A percentile compares a stretch with the other conserved stretches of the same genome.
Conservation (phyloP, 2,113 vertebrate genomes). For the Phaethon lepturus region DNA sequence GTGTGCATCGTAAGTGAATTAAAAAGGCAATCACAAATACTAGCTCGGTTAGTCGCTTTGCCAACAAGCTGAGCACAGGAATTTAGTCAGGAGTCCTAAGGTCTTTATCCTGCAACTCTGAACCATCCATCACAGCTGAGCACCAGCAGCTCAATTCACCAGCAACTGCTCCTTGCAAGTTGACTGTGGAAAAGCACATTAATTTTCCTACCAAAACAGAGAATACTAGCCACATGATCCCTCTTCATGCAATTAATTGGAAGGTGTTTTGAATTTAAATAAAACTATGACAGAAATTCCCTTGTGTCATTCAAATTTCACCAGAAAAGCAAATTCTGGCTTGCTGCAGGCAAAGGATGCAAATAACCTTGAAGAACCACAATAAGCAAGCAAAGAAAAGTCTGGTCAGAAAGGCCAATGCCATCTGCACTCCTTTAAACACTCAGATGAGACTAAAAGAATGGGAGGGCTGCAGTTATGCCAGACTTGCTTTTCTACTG, state of each 20-base stretch:
- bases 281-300: background rate
- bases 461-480: background rate
- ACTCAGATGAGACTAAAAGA: background rate
- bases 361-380: background rate
- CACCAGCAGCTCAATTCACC: background rate
- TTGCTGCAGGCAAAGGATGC: slow-evolving; percentile 1
- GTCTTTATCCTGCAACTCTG: background rate
- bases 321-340: background rate
- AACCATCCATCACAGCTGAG: background rate
- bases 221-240: background rate
- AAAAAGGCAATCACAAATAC: background rate
- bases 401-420: background rate
- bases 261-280: background rate
- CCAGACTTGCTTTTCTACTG: background rate
- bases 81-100: background rate
- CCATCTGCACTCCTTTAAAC: background rate
- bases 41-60: background rate
- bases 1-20: background rate
- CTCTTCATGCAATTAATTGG: background rate
- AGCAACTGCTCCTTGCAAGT: background rate
- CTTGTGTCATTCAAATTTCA: background rate
- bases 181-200: background rate
- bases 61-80: background rate
- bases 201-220: background rate
- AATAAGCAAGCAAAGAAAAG: background rate